Base-by-base conservation (phyloP, 2,888 invertebrate genomes). In the Hofmannophila pseudospretella region DNA sequence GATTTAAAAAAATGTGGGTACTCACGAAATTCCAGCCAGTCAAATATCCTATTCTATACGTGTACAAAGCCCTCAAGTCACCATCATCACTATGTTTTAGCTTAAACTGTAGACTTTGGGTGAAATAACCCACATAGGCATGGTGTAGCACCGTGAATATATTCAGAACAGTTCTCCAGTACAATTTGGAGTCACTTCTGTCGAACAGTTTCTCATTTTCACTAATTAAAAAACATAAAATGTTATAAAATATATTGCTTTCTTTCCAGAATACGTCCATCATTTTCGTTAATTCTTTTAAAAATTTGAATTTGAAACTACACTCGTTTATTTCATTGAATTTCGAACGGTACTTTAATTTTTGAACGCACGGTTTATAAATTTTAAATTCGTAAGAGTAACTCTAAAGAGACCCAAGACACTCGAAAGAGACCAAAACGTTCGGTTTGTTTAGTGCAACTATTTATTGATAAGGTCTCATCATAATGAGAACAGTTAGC, bases 1-100 rank as follows among this genome's bases (percentile, higher is more conserved):
- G n/a, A n/a, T n/a, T 16, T 5, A 16, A 16, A 16, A 16, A 16
- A 16, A 16, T 22, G 10, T 27, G 4, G 10, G 10, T 27, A 82
- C 82, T 84, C 31, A 84, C 82, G 47, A 81, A 75, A 58, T 74
- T 81, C 82, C 82, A 84, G 7, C 81, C 81, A 9, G 81, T 84
- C 0, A 82, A 37, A 25, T 67, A 77, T 1, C 57, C 78, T 5
- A 46, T 35, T 1, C 64, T 49, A 28, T 41, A 80, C 2, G 51
- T 63, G 4, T 67, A 64, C 2, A 82, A 23, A n/a, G 58, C 63
- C n/a, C 47, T 54, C 3, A 84, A 43, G 5, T 72, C 56, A 0
- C 47, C 26, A 1, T 54, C 36, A 0, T 42, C 19, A 36, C 61
- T 60, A 0, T 25, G 38, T 0, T 41, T 42, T n/a, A 81, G 32